phyloP scores from a whole-genome alignment of 2,888 invertebrate species.

The Lamellibrachia satsuma region DNA sequence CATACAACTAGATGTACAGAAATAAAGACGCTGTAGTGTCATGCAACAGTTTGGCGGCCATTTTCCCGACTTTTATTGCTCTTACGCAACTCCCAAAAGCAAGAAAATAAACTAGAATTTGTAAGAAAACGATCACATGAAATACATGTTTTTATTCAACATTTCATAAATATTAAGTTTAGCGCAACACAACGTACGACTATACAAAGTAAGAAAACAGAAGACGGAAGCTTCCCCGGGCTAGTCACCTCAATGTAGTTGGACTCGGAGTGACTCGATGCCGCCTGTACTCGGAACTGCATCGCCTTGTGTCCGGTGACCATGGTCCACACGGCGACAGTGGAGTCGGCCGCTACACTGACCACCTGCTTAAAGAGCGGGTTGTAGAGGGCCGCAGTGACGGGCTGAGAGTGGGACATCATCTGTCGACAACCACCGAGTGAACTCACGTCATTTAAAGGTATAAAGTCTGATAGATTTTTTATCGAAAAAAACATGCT shows the following conservation, averaged over 20 bases:
- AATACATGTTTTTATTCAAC: no score
- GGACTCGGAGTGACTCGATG: neutral
- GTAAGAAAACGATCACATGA: no score
- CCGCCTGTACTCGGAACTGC: constrained; percentile 67
- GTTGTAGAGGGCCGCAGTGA: constrained; percentile 43
- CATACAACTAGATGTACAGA: no score
- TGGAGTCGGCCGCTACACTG: constrained; percentile 81
- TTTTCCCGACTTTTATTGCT: no score
- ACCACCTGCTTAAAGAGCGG: constrained; percentile 71
- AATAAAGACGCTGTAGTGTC: no score
- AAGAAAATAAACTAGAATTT: no score
- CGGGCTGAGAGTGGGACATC: neutral
- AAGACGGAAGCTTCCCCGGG: neutral
- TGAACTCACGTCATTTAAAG: neutral
- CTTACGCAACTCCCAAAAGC: no score
- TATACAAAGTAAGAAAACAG: neutral
- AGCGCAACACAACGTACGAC: no score
- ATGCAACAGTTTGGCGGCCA: no score
- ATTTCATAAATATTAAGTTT: no score
- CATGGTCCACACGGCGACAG: constrained; percentile 84
- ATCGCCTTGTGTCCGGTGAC: constrained; percentile 75
- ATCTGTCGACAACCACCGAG: neutral
- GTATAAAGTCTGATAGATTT: neutral
- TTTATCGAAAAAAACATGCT: no score
- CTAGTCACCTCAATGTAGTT: neutral